phyloP scores from a whole-genome alignment of 1,140 invertebrate species.

The Dryas iulia region DNA sequence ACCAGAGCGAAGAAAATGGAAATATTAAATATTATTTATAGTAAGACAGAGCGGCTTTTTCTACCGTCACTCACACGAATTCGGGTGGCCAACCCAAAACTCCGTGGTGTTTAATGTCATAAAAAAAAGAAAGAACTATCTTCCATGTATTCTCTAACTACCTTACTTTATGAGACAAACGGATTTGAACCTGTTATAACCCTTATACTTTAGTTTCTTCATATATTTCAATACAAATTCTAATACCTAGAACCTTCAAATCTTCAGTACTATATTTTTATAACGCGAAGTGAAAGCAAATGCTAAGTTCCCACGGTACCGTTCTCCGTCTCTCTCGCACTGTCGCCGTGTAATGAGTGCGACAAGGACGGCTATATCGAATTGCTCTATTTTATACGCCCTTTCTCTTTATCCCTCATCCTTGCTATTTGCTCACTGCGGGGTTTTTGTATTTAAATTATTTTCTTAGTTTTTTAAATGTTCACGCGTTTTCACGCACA shows the following conservation, averaged over 20 bases:
- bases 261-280: conserved; percentile 30
- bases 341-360: not conserved
- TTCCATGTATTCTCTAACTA: no score
- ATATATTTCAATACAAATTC: not conserved
- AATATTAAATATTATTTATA: no score
- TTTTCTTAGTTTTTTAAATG: not conserved
- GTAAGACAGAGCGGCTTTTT: no score
- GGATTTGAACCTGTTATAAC: no score
- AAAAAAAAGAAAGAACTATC: no score
- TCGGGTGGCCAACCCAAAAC: no score
- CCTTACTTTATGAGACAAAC: no score
- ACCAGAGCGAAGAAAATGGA: no score
- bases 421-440: conserved; percentile 19
- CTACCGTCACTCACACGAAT: no score
- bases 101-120: no score
- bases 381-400: conserved; percentile 38
- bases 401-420: conserved; percentile 40
- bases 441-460: not conserved
- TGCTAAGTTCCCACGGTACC: conserved; percentile 42
- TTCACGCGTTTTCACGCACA: no score
- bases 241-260: conserved; percentile 4
- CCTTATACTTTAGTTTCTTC: no score
- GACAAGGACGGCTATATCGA: conserved; percentile 37
- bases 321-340: conserved; percentile 28
- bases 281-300: conserved; percentile 39